Evolutionary conservation across 2,113 vertebrate genomes (phyloP).

Genomic region (Passer montanus): DNA sequence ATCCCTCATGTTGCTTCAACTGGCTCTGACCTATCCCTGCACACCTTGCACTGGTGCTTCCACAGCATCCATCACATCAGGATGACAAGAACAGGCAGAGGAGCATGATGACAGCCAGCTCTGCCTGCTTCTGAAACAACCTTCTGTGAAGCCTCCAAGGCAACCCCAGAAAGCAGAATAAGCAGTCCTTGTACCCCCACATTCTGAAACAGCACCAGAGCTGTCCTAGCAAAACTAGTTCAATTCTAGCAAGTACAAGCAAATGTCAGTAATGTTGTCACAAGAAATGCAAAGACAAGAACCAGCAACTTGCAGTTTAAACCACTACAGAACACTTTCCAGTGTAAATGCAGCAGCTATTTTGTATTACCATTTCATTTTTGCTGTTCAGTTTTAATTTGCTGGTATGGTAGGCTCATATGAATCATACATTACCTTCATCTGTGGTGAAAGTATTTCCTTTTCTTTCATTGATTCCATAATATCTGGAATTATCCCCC

Average conservation of each 20-base stretch:
- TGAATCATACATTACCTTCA: slow-evolving; percentile 78
- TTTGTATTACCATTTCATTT: background rate
- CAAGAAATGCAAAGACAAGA: background rate
- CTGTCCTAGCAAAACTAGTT: background rate
- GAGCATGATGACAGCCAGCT: background rate
- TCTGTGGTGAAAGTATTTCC: slow-evolving; percentile 82
- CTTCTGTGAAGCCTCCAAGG: background rate
- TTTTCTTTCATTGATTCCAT: slow-evolving; percentile 45
- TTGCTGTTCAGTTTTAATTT: background rate
- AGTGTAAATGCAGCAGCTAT: background rate
- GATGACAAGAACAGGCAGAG: background rate
- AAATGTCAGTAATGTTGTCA: background rate
- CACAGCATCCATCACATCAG: background rate
- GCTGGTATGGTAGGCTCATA: background rate
- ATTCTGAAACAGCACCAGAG: background rate
- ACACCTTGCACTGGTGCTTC: background rate
- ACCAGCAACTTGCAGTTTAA: background rate
- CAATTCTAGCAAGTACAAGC: background rate
- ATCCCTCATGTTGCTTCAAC: background rate
- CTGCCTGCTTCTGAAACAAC: background rate
- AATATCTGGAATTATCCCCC: slow-evolving; percentile 68
- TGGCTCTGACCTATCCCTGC: background rate
- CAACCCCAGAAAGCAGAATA: background rate
- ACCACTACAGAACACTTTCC: background rate
- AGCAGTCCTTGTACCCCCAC: background rate